Evolutionary conservation across 2,113 vertebrate species (phyloP).

Genomic region (Takifugu flavidus): DNA sequence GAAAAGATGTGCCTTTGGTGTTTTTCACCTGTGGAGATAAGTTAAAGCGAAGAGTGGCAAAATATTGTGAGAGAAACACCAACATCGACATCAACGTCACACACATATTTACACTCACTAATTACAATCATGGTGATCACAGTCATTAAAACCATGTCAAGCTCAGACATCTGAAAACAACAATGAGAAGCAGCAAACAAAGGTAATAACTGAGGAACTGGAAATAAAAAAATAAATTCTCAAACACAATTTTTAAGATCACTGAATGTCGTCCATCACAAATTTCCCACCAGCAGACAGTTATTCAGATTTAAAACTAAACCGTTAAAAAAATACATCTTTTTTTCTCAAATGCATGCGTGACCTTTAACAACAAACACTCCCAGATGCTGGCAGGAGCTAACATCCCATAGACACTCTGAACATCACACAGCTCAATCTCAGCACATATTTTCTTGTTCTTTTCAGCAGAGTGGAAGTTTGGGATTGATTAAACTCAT

Average conservation of each 20-base stretch:
- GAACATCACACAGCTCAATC: slow-evolving; percentile 3
- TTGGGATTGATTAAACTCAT: slow-evolving; percentile 41
- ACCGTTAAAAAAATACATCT: slow-evolving; percentile 64
- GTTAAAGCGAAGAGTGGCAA: neutral
- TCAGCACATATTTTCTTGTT: slow-evolving; percentile 39
- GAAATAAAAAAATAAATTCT: slow-evolving; percentile 6
- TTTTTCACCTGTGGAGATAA: slow-evolving; percentile 31
- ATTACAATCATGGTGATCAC: slow-evolving; percentile 34
- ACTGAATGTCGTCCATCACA: slow-evolving; percentile 20
- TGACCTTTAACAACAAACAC: slow-evolving; percentile 66
- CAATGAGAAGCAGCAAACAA: slow-evolving; percentile 54
- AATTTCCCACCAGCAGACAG: slow-evolving; percentile 22
- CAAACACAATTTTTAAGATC: slow-evolving; percentile 22
- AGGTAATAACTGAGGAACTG: slow-evolving; percentile 16
- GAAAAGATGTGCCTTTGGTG: slow-evolving; percentile 64
- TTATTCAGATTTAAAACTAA: slow-evolving; percentile 49
- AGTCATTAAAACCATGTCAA: slow-evolving; percentile 37
- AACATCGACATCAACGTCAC: slow-evolving; percentile 8
- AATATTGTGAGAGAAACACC: slow-evolving; percentile 15
- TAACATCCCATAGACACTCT: slow-evolving; percentile 9
- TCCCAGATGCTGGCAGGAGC: slow-evolving; percentile 58
- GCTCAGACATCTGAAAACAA: slow-evolving; percentile 33
- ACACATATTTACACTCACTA: slow-evolving; percentile 1
- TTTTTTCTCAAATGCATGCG: slow-evolving; percentile 45
- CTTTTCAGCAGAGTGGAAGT: slow-evolving; percentile 43